Evolutionary conservation across 2,888 invertebrate species (phyloP).

Genomic region (Zygaena filipendulae): DNA sequence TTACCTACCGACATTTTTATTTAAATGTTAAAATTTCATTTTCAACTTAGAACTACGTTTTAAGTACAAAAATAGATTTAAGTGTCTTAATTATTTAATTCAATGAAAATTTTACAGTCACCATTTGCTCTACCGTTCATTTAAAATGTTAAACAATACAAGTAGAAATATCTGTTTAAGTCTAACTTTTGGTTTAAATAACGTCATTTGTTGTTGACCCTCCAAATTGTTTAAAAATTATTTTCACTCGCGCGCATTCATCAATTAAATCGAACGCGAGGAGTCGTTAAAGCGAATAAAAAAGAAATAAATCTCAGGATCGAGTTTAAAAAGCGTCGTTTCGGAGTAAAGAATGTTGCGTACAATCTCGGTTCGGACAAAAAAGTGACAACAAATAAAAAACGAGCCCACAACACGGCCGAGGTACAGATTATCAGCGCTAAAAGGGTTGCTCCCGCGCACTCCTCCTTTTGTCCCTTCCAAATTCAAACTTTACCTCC

Average conservation of each 20-base stretch:
- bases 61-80: too few species aligned
- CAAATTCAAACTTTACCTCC: conserved; percentile 65
- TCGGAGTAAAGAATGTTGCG: conserved; percentile 69
- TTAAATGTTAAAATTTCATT: too few species aligned
- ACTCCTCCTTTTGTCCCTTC: conserved; percentile 65
- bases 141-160: too few species aligned
- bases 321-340: conserved; percentile 64
- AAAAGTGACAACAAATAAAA: conserved; percentile 68
- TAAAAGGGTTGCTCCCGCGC: conserved; percentile 69
- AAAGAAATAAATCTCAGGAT: conserved; percentile 56
- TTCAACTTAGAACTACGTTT: too few species aligned
- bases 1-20: too few species aligned
- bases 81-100: too few species aligned
- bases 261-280: conserved; percentile 57
- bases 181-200: too few species aligned
- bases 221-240: conserved; percentile 40
- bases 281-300: conserved; percentile 55
- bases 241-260: conserved; percentile 56
- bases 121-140: too few species aligned
- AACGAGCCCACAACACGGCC: conserved; percentile 53
- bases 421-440: conserved; percentile 68
- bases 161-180: too few species aligned
- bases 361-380: conserved; percentile 65
- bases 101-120: too few species aligned
- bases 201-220: too few species aligned